phyloP scores from a whole-genome alignment of 2,797 vertebrate species.

The Mus caroli region DNA sequence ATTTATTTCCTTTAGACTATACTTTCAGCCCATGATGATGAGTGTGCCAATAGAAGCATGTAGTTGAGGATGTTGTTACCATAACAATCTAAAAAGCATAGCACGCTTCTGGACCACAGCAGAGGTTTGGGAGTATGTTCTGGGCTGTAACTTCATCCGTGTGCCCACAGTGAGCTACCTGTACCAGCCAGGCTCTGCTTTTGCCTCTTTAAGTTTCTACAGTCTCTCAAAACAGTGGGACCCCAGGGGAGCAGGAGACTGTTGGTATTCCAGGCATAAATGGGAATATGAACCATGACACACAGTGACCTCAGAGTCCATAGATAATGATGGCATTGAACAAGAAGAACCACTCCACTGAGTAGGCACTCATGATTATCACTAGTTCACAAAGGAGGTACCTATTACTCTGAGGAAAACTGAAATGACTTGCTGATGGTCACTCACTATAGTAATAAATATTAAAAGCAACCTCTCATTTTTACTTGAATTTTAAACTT shows the following conservation, averaged over 20 bases:
- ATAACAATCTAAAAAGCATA: neutral
- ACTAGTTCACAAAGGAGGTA: neutral
- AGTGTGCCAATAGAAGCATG: neutral
- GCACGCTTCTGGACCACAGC: neutral
- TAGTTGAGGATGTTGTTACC: neutral
- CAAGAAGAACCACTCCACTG: neutral
- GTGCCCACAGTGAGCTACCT: neutral
- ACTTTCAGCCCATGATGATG: neutral
- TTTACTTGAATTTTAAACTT: neutral
- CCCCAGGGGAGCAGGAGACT: no score
- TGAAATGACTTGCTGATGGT: constrained; percentile 29
- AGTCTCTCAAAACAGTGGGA: neutral
- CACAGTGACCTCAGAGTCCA: neutral
- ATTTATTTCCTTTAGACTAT: no score
- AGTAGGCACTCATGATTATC: neutral
- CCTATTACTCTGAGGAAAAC: neutral
- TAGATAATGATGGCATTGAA: neutral
- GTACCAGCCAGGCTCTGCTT: neutral
- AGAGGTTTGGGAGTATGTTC: neutral
- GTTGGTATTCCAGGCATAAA: neutral
- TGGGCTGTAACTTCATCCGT: neutral
- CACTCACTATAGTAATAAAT: neutral
- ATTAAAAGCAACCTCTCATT: neutral
- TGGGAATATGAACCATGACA: neutral
- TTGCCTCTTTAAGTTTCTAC: neutral